phyloP scores from a whole-genome alignment of 35 echinoderm and acorn worm species.

The Lytechinus pictus region DNA sequence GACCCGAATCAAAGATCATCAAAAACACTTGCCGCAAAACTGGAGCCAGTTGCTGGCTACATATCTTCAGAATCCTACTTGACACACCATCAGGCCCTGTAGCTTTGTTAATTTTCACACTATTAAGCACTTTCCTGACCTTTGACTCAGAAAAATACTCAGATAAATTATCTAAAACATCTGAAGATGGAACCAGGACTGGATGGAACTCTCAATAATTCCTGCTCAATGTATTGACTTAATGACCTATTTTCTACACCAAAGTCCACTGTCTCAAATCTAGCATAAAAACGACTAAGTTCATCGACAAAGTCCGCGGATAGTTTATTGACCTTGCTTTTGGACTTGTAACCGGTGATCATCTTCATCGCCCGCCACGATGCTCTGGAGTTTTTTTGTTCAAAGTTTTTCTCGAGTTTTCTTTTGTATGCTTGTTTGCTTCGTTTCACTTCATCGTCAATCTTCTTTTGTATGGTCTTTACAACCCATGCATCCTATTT shows the following conservation, averaged over 20 bases:
- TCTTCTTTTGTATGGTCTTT: too few relatives aligned
- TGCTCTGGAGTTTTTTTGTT: neutral
- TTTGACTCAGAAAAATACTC: slow-evolving; percentile 45
- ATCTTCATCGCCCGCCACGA: neutral
- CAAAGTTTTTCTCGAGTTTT: neutral
- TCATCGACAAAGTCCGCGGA: slow-evolving; percentile 58
- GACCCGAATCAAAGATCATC: slow-evolving; percentile 47
- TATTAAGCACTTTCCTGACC: slow-evolving; percentile 56
- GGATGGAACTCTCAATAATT: too few relatives aligned
- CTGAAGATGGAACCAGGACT: too few relatives aligned
- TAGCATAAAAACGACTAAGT: slow-evolving; percentile 70
- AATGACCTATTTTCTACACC: slow-evolving; percentile 34
- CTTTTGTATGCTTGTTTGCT: neutral
- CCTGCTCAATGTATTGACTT: neutral
- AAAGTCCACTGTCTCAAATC: slow-evolving; percentile 65
- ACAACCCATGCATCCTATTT: too few relatives aligned
- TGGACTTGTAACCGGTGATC: neutral
- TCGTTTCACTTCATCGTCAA: too few relatives aligned
- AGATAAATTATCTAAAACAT: slow-evolving; percentile 17
- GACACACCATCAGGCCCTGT: slow-evolving; percentile 60
- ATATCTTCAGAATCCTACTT: slow-evolving; percentile 61
- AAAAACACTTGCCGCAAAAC: slow-evolving; percentile 59
- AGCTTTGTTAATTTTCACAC: slow-evolving; percentile 63
- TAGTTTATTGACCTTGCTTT: neutral
- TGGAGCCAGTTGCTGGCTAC: slow-evolving; percentile 59